phyloP scores from a whole-genome alignment of 1,140 invertebrate species.

The Sminthurinus signatus region DNA sequence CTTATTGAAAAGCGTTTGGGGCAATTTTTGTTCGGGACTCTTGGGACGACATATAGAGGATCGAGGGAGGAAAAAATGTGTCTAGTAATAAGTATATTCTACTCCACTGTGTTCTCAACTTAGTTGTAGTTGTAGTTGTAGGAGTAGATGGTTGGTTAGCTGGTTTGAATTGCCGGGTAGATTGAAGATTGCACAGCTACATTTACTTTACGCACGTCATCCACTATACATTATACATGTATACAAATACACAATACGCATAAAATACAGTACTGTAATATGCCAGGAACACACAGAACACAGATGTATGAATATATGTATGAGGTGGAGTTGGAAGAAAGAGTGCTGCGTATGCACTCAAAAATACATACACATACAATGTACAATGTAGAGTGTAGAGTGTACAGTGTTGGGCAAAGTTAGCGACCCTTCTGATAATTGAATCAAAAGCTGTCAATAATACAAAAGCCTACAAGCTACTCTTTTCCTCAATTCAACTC shows the following conservation, averaged over 20 bases:
- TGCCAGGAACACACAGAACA: too few relatives aligned
- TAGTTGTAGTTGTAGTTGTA: neutral
- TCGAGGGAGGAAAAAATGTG: neutral
- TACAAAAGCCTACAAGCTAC: constrained; percentile 24
- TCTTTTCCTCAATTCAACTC: constrained; percentile 11
- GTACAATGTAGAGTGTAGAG: neutral
- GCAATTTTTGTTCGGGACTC: constrained; percentile 34
- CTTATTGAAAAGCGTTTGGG: constrained; percentile 40
- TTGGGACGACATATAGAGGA: constrained; percentile 12
- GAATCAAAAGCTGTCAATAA: constrained; percentile 39
- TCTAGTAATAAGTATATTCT: too few relatives aligned
- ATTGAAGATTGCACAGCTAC: too few relatives aligned
- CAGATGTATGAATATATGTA: too few relatives aligned
- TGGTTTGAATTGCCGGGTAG: neutral
- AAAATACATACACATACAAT: neutral
- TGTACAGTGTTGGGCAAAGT: neutral
- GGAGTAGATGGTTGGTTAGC: neutral
- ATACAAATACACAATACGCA: too few relatives aligned
- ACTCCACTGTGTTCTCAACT: too few relatives aligned
- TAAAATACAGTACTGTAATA: too few relatives aligned
- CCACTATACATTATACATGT: too few relatives aligned
- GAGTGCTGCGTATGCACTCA: too few relatives aligned
- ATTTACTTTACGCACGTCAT: too few relatives aligned
- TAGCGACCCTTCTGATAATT: constrained; percentile 24
- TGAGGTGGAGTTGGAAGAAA: too few relatives aligned